These are phyloP conservation scores for Cherax quadricarinatus DNA, from an alignment of 1,140 invertebrate genomes.

Conservation along the genomic window DNA sequence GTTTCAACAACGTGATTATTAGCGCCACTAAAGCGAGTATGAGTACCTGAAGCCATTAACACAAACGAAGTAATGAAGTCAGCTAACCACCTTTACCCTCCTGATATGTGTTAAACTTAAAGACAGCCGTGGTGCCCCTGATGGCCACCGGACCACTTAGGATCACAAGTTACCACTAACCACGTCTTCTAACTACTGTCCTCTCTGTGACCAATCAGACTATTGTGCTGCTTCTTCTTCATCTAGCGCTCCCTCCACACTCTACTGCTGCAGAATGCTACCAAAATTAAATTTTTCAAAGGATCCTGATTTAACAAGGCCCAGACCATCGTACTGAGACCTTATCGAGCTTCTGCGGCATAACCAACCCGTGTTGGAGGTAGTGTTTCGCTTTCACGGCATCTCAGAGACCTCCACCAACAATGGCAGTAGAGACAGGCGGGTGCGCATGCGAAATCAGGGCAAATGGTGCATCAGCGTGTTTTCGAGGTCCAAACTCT, in stretches of 20 bases:
- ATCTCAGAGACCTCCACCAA: background rate
- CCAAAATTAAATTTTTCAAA: background rate
- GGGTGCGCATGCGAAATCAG: conserved; percentile 3
- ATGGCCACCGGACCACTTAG: too few relatives aligned
- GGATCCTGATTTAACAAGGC: background rate
- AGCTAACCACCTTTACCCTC: too few relatives aligned
- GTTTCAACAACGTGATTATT: too few relatives aligned
- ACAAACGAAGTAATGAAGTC: too few relatives aligned
- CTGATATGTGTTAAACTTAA: too few relatives aligned
- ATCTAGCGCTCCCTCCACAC: background rate
- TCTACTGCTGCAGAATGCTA: background rate
- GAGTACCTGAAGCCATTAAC: too few relatives aligned
- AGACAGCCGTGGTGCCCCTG: too few relatives aligned
- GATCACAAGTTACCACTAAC: too few relatives aligned
- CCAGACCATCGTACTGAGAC: background rate
- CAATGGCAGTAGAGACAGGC: background rate
- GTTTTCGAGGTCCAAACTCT: background rate
- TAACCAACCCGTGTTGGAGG: background rate
- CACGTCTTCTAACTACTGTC: too few relatives aligned
- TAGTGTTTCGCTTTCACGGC: background rate
- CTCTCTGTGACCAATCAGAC: background rate
- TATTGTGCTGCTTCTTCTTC: background rate
- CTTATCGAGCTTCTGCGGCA: background rate
- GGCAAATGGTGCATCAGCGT: background rate
- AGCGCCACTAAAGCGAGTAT: too few relatives aligned